Percentiles rank a stretch among this genome's conserved stretches.
These are phyloP conservation scores for Takifugu ocellatus DNA, from an alignment of 2,797 vertebrate genomes.

Conservation along the genomic window DNA sequence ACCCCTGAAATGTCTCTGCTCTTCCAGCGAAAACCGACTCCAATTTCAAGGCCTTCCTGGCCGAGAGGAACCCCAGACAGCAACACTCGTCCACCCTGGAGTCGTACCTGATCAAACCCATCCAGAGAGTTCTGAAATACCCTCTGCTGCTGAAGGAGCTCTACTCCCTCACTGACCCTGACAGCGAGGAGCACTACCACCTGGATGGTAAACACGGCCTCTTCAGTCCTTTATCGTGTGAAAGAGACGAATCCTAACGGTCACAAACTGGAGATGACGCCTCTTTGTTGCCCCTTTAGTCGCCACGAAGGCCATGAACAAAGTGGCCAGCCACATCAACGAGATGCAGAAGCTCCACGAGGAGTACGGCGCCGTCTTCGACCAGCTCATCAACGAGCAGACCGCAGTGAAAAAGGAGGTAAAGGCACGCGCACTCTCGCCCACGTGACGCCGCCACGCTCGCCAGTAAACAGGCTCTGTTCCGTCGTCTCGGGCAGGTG, in stretches of 20 bases:
- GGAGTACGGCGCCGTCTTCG: slow-evolving; percentile 93
- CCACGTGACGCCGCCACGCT: neutral
- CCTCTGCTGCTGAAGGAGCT: slow-evolving; percentile 91
- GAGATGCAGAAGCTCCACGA: slow-evolving; percentile 99
- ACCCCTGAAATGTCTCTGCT: neutral
- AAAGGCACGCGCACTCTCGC: slow-evolving; percentile 7
- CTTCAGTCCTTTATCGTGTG: neutral
- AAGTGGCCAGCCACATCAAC: slow-evolving; percentile 97
- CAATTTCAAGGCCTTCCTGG: slow-evolving; percentile 92
- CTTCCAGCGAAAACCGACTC: slow-evolving; percentile 86
- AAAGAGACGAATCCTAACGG: neutral
- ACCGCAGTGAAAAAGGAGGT: slow-evolving; percentile 91
- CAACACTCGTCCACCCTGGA: slow-evolving; percentile 94
- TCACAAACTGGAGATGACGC: neutral
- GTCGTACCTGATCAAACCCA: slow-evolving; percentile 98
- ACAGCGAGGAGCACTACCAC: slow-evolving; percentile 96
- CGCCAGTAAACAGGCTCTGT: neutral
- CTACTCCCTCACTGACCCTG: slow-evolving; percentile 86
- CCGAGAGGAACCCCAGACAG: slow-evolving; percentile 88
- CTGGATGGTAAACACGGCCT: slow-evolving; percentile 80
- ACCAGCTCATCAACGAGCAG: slow-evolving; percentile 94
- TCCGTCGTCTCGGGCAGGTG: slow-evolving; percentile 45
- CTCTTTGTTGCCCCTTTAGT: slow-evolving; percentile 59
- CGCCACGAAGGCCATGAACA: slow-evolving; percentile 98
- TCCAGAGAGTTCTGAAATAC: slow-evolving; percentile 96